phyloP scores from a whole-genome alignment of 2,797 vertebrate species.

The Ctenochaetus hawaiiensis region DNA sequence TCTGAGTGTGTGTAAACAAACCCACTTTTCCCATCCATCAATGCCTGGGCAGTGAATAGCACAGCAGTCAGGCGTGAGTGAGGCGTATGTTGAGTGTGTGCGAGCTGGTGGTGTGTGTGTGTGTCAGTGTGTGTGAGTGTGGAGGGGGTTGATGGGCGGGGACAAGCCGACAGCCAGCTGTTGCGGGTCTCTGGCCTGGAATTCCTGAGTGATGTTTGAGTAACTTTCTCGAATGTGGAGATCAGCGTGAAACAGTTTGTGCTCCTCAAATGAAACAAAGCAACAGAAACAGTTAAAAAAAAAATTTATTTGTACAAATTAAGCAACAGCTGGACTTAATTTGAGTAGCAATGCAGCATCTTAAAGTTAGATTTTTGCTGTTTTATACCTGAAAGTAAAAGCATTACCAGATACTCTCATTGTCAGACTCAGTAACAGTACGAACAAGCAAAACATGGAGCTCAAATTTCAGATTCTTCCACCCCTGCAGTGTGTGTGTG shows the following conservation, averaged over 20 bases:
- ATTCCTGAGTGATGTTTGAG: constrained; percentile 62
- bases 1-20: constrained; percentile 64
- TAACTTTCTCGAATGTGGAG: constrained; percentile 30
- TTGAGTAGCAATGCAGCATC: not conserved
- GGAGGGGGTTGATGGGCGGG: constrained; percentile 45
- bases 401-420: constrained; percentile 3
- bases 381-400: not conserved
- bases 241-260: not conserved
- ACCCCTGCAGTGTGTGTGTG: constrained; percentile 26
- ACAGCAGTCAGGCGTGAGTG: constrained; percentile 65
- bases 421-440: constrained; percentile 5
- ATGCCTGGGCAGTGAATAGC: constrained; percentile 63
- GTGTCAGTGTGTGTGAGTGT: not conserved
- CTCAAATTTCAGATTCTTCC: constrained; percentile 53
- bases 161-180: constrained; percentile 66
- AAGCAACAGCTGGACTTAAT: not conserved
- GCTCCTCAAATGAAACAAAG: not conserved
- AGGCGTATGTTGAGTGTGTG: constrained; percentile 57
- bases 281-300: not conserved
- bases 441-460: constrained; percentile 28
- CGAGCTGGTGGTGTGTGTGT: constrained; percentile 28
- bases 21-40: constrained; percentile 69
- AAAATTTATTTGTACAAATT: not conserved
- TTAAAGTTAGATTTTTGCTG: not conserved
- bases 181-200: constrained; percentile 61